phyloP scores from a whole-genome alignment of 2,797 vertebrate genomes.

The Emys orbicularis region DNA sequence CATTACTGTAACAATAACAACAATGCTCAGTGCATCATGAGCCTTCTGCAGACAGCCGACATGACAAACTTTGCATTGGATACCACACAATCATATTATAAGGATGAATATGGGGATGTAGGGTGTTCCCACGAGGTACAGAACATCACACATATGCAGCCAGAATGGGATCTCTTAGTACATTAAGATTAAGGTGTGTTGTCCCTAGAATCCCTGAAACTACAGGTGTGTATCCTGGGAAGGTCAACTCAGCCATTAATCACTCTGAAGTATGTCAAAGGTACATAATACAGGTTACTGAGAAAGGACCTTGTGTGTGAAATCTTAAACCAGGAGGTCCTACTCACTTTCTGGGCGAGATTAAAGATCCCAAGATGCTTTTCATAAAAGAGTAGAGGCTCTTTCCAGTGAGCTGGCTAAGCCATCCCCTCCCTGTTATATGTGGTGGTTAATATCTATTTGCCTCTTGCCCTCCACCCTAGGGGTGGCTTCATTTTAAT shows the following conservation, averaged over 20 bases:
- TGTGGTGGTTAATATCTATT: accelerated
- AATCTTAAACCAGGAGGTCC: background rate
- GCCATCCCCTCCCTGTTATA: background rate
- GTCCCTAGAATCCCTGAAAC: background rate
- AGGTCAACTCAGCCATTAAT: background rate
- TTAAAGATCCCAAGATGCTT: accelerated
- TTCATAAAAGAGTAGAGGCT: background rate
- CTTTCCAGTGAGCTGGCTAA: background rate
- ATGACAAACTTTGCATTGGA: too few species aligned
- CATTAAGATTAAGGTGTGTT: background rate
- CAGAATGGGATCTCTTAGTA: background rate
- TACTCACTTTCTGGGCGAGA: accelerated
- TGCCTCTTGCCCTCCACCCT: background rate
- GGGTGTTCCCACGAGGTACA: too few species aligned
- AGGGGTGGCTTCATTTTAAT: accelerated
- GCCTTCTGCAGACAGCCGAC: too few species aligned
- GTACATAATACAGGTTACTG: background rate
- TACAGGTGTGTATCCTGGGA: background rate
- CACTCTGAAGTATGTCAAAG: background rate
- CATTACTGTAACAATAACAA: too few species aligned
- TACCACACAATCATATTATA: too few species aligned
- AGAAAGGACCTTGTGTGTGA: background rate
- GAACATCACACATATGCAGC: background rate
- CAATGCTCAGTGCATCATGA: too few species aligned
- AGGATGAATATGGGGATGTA: too few species aligned